phyloP scores from a whole-genome alignment of 2,888 invertebrate species.

The Serripes groenlandicus region DNA sequence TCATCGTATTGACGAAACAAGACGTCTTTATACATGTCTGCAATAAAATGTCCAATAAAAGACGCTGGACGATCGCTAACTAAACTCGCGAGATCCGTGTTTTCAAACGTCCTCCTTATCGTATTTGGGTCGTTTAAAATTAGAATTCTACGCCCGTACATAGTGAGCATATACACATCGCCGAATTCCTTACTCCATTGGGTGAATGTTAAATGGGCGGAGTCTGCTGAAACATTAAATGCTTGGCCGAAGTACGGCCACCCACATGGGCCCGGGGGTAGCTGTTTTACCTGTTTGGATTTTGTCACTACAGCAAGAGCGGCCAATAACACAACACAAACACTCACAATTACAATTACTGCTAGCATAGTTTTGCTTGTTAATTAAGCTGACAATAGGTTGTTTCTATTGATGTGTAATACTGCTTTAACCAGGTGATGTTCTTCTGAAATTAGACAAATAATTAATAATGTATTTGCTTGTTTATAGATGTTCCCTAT shows the following conservation, averaged over 20 bases:
- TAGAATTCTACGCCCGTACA: slow-evolving; percentile 56
- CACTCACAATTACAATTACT: slow-evolving; percentile 26
- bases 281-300: neutral
- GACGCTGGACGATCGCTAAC: slow-evolving; percentile 60
- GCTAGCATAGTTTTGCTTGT: slow-evolving; percentile 2
- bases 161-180: slow-evolving; percentile 49
- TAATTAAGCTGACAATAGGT: no score
- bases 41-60: slow-evolving; percentile 62
- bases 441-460: neutral
- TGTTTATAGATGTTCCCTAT: no score
- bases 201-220: slow-evolving; percentile 58
- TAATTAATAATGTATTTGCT: no score
- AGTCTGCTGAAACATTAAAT: slow-evolving; percentile 46
- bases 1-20: slow-evolving; percentile 62
- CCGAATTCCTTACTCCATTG: slow-evolving; percentile 63
- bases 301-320: slow-evolving; percentile 14
- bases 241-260: slow-evolving; percentile 57
- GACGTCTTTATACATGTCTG: slow-evolving; percentile 56
- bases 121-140: slow-evolving; percentile 51
- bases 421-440: neutral
- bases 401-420: neutral
- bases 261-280: slow-evolving; percentile 59
- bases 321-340: slow-evolving; percentile 14
- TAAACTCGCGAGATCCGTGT: slow-evolving; percentile 20
- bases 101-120: slow-evolving; percentile 51